These are phyloP conservation scores for Sminthurides bifidus DNA, from an alignment of 1,140 invertebrate species.

Conservation along the genomic window DNA sequence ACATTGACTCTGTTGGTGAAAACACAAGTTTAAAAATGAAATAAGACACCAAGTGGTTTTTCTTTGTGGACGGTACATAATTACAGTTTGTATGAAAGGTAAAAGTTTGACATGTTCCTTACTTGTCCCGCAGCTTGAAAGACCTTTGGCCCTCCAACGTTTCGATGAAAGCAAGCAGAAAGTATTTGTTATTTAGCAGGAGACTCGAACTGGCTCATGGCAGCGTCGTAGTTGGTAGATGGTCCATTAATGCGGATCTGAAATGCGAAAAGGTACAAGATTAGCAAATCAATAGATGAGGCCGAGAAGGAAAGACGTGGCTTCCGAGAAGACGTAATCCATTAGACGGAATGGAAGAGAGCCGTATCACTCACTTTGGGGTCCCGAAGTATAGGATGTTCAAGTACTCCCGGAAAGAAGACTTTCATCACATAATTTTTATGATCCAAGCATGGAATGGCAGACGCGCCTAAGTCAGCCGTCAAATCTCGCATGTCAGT, in stretches of 20 bases:
- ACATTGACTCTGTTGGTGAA: slow-evolving; percentile 64
- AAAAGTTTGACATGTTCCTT: no score
- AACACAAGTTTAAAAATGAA: neutral
- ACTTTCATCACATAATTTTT: slow-evolving; percentile 97
- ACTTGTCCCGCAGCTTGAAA: slow-evolving; percentile 84
- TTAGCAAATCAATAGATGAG: neutral
- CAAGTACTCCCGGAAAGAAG: slow-evolving; percentile 87
- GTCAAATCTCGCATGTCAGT: slow-evolving; percentile 98
- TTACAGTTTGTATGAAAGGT: neutral
- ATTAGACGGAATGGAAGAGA: neutral
- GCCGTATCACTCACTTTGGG: slow-evolving; percentile 48
- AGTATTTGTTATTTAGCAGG: slow-evolving; percentile 83
- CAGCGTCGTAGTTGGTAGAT: slow-evolving; percentile 76
- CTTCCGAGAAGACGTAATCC: no score
- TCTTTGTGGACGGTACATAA: neutral
- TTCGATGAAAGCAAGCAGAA: slow-evolving; percentile 83
- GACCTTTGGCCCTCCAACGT: slow-evolving; percentile 80
- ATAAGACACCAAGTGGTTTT: neutral
- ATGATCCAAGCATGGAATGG: slow-evolving; percentile 90
- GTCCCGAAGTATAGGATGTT: slow-evolving; percentile 80
- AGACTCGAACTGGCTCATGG: slow-evolving; percentile 92
- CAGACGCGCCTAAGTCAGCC: slow-evolving; percentile 85
- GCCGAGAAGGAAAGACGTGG: neutral
- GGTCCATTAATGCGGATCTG: slow-evolving; percentile 57
- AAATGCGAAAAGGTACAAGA: slow-evolving; percentile 20